phyloP scores from a whole-genome alignment of 2,797 vertebrate species.

The Lindbergichthys nudifrons region DNA sequence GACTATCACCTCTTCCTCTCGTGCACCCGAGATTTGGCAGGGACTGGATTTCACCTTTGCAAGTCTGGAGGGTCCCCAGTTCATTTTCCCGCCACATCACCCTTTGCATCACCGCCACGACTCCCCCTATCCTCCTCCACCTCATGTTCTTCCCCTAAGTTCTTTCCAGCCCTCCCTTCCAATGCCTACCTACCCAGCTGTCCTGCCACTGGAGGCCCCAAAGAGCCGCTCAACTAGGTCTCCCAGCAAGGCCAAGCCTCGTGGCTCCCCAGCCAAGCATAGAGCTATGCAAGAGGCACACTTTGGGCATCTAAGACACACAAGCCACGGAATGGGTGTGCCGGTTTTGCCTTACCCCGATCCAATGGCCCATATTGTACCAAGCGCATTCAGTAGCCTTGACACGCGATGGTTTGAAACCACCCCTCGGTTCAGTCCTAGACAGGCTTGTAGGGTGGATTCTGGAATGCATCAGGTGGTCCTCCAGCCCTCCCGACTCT shows the following conservation, averaged over 20 bases:
- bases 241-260: slow-evolving; percentile 90
- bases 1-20: slow-evolving; percentile 92
- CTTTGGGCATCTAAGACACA: slow-evolving; percentile 99
- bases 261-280: slow-evolving; percentile 92
- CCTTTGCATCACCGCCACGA: slow-evolving; percentile 90
- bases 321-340: slow-evolving; percentile 96
- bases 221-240: slow-evolving; percentile 93
- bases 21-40: slow-evolving; percentile 95
- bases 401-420: slow-evolving; percentile 98
- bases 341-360: slow-evolving; percentile 98
- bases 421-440: slow-evolving; percentile 94
- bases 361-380: slow-evolving; percentile 92
- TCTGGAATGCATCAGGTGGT: slow-evolving; percentile 98
- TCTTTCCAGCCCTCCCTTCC: slow-evolving; percentile 85
- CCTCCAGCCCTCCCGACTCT: slow-evolving; percentile 97
- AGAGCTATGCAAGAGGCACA: slow-evolving; percentile 97
- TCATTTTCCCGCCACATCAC: slow-evolving; percentile 94
- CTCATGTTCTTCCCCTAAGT: slow-evolving; percentile 90
- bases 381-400: slow-evolving; percentile 96
- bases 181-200: slow-evolving; percentile 94
- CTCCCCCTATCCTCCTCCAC: slow-evolving; percentile 87
- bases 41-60: slow-evolving; percentile 94
- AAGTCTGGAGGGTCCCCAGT: slow-evolving; percentile 92
- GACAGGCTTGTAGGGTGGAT: slow-evolving; percentile 94
- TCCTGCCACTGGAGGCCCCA: slow-evolving; percentile 93